phyloP scores from a whole-genome alignment of 2,888 invertebrate species.

The Trissoscelio sp. region DNA sequence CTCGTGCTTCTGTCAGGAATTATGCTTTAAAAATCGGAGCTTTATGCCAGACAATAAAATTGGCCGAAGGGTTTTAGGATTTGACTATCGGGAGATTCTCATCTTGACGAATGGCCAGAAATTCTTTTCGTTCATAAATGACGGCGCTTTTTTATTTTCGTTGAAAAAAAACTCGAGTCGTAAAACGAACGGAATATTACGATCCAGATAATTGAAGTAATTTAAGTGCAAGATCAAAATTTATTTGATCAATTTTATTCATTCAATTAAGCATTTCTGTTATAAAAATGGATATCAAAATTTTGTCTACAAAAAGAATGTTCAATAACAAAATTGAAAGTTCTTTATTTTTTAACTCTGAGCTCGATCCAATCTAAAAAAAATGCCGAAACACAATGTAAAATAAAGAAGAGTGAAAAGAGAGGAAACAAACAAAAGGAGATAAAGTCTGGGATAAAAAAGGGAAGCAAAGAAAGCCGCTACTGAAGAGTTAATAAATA shows the following conservation, averaged over 20 bases:
- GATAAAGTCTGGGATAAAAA: conserved; percentile 28
- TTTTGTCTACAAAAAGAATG: too few species aligned
- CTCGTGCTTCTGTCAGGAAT: conserved; percentile 11
- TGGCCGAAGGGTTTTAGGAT: background rate
- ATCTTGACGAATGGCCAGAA: background rate
- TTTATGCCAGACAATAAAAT: conserved; percentile 26
- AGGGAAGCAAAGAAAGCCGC: conserved; percentile 36
- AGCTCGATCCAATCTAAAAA: conserved; percentile 31
- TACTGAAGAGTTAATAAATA: conserved; percentile 66
- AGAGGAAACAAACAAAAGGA: conserved; percentile 39
- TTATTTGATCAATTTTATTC: background rate
- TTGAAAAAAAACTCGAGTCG: background rate
- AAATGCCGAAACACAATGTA: conserved; percentile 26
- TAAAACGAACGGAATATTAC: too few species aligned
- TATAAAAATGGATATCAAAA: too few species aligned
- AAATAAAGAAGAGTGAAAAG: conserved; percentile 34
- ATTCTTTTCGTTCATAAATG: background rate
- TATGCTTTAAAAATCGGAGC: conserved; percentile 22
- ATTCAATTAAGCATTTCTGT: too few species aligned
- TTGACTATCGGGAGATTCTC: conserved; percentile 15
- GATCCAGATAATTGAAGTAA: background rate
- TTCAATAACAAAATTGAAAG: too few species aligned
- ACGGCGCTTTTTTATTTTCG: background rate
- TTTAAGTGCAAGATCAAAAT: too few species aligned
- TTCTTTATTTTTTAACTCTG: conserved; percentile 10